Conservation (phyloP, 2,113 vertebrate species). For the Microtus pennsylvanicus region DNA sequence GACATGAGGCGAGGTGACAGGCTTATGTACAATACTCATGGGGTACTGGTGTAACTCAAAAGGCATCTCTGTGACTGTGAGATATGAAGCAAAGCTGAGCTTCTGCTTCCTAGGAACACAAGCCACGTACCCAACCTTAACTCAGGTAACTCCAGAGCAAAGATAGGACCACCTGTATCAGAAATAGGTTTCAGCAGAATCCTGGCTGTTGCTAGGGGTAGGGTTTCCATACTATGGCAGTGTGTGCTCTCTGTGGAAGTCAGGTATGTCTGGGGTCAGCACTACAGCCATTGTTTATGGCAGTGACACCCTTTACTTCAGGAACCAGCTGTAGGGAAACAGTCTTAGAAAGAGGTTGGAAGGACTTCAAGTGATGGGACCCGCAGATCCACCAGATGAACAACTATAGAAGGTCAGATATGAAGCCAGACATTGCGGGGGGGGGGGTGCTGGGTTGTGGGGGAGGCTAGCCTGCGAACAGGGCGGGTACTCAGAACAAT, state of each 20-base stretch:
- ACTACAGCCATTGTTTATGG: no score
- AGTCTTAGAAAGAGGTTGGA: background rate
- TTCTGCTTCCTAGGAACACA: background rate
- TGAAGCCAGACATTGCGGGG: background rate
- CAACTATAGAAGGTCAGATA: background rate
- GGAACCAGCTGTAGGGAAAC: background rate
- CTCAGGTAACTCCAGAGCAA: background rate
- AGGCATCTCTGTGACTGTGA: background rate
- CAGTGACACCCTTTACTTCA: background rate
- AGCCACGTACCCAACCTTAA: background rate
- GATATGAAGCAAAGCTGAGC: background rate
- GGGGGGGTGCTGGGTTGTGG: no score
- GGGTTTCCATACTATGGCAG: accelerated
- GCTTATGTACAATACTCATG: background rate
- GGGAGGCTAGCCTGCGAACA: background rate
- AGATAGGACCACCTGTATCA: no score
- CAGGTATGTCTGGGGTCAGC: background rate
- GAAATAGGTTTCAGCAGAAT: background rate
- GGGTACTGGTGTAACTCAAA: background rate
- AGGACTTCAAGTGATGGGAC: background rate
- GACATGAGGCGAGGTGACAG: background rate
- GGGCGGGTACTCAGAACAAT: background rate
- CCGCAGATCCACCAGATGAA: background rate
- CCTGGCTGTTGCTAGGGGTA: background rate
- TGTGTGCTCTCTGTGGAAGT: background rate